These are phyloP conservation scores for Copsychus sechellarum DNA, from an alignment of 2,113 vertebrate genomes.

Conservation along the genomic window DNA sequence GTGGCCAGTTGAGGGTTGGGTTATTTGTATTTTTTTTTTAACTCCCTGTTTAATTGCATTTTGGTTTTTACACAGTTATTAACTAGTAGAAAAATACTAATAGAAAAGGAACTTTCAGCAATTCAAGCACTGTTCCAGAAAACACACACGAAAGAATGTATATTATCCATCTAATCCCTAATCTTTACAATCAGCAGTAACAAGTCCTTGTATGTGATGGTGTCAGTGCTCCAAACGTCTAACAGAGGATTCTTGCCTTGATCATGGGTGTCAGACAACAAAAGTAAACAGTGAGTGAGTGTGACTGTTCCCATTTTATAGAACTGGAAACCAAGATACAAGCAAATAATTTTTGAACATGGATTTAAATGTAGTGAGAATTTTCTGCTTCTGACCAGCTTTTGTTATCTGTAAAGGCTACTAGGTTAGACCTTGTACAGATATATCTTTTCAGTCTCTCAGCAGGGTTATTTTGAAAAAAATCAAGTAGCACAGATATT, in stretches of 20 bases:
- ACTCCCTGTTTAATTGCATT: not conserved
- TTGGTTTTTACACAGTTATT: not conserved
- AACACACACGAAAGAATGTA: not conserved
- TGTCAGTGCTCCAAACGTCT: not conserved
- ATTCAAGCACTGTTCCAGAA: not conserved
- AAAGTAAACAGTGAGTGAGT: accelerated
- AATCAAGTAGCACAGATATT: not conserved
- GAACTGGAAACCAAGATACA: not conserved
- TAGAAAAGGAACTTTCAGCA: not conserved
- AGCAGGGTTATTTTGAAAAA: not conserved
- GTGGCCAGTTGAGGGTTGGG: not conserved
- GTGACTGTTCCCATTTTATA: not conserved
- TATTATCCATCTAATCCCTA: not conserved
- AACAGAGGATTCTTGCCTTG: not conserved
- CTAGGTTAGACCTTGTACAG: not conserved
- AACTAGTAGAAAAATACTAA: not conserved
- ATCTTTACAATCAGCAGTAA: not conserved
- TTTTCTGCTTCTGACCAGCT: not conserved
- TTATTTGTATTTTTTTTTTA: not conserved
- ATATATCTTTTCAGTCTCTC: not conserved
- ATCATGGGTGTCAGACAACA: not conserved
- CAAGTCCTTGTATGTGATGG: not conserved
- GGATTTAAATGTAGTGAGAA: not conserved
- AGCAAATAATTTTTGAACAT: not conserved
- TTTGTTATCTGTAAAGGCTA: not conserved